Conservation (phyloP, 2,113 vertebrate genomes). For the Oreotrochilus melanogaster region DNA sequence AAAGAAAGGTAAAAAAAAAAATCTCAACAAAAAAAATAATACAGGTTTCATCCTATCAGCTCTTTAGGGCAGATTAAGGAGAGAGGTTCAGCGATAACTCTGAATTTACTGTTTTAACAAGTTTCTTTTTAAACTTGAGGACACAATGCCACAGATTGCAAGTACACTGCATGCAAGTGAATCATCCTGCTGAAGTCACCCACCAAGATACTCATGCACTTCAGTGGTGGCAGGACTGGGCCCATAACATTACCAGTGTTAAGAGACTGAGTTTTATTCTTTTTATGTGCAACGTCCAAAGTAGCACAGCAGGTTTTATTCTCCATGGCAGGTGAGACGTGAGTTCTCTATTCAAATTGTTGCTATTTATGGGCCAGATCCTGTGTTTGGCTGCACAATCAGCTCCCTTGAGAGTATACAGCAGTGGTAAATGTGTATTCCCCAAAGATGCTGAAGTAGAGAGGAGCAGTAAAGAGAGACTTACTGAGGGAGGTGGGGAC, state of each 20-base stretch:
- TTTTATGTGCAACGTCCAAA: background rate
- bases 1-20: conserved; percentile 8
- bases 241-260: conserved; percentile 3
- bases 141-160: conserved; percentile 3
- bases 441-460: conserved; percentile 60
- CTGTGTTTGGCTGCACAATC: conserved; percentile 4
- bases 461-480: conserved; percentile 76
- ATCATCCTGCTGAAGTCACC: conserved; percentile 42
- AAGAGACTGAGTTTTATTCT: background rate
- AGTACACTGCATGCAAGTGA: conserved; percentile 52
- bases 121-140: background rate
- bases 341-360: background rate
- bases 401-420: conserved; percentile 16
- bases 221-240: conserved; percentile 30
- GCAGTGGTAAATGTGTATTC: background rate
- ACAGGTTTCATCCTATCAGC: conserved; percentile 11
- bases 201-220: conserved; percentile 51
- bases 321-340: background rate
- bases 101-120: conserved; percentile 21
- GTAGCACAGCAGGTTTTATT: background rate
- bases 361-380: conserved; percentile 36
- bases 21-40: background rate
- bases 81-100: conserved; percentile 64
- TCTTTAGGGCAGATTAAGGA: conserved; percentile 54
- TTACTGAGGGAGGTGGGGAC: conserved; percentile 98